These are phyloP conservation scores for Phalacrocorax brasilianus DNA, from an alignment of 2,113 vertebrate species.

Conservation along the genomic window DNA sequence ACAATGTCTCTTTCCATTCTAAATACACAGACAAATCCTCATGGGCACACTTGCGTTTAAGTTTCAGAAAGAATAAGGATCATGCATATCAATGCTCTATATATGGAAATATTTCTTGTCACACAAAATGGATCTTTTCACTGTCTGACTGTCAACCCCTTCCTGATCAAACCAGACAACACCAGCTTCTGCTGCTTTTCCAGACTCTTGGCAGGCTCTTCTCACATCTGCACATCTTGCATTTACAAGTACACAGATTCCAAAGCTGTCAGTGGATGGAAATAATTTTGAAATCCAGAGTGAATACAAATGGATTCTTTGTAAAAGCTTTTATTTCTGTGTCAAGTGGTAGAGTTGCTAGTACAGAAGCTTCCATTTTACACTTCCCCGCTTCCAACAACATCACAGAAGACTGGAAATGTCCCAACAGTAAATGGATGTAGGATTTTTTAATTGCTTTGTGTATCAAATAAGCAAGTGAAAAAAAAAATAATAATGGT, in stretches of 20 bases:
- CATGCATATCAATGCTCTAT: not conserved
- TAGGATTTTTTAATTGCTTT: not conserved
- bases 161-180: conserved; percentile 49
- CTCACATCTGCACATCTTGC: conserved; percentile 42
- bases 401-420: conserved; percentile 24
- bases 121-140: conserved; percentile 51
- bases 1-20: not conserved
- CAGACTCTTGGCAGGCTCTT: conserved; percentile 31
- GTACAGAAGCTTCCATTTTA: conserved; percentile 59
- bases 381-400: not conserved
- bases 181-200: conserved; percentile 35
- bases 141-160: conserved; percentile 21
- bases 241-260: conserved; percentile 53
- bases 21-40: not conserved
- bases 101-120: conserved; percentile 48
- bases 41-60: not conserved
- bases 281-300: conserved; percentile 61
- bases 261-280: conserved; percentile 52
- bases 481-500: not conserved
- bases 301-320: conserved; percentile 46
- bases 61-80: conserved; percentile 19
- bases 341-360: not conserved
- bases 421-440: not conserved
- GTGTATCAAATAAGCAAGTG: not conserved
- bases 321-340: conserved; percentile 52